Base-by-base conservation (phyloP, 2,797 vertebrate species). In the Hippocampus kuda region DNA sequence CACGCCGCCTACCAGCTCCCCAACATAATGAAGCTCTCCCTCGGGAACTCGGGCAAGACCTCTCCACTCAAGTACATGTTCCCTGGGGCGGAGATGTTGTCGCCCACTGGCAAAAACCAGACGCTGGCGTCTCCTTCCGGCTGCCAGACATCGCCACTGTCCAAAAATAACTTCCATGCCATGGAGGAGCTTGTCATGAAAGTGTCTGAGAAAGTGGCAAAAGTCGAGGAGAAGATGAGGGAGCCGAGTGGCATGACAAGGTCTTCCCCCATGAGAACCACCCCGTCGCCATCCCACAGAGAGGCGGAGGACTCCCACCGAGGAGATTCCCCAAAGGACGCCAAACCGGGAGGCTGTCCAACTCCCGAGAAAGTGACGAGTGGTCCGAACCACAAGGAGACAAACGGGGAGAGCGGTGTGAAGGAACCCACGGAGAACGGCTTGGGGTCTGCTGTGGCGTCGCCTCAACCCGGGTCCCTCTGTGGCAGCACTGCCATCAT, bases 1-100 rank as follows among this genome's bases (percentile, higher is more conserved):
- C 97, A 99, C 2, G 97, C 97, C n/a, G 97, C 97, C 77, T 99
- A 99, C 81, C 97, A 99, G 86, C 94, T 99, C 56, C 97, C 97
- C 61, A 98, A 96, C 79, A 98, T 98, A 86, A 99, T 99, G 96
- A 98, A 98, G 81, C 85, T 98, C 70, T 98, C 97, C 0, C 85
- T 98, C 68, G 94, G 96, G 54, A 93, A 93, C 0, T 91, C 96
- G 1, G 96, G 92, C 68, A 99, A 98, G 81, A 92, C 80, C 71
- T 91, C 92, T 0, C 85, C 94, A 0, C 85, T 98, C 66, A 99
- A 98, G 75, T 94, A 95, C 66, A 90, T 94, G 91, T 98, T 95
- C 74, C 89, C 91, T 70, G 93, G 91, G 80, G 91, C 81, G 0
- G 97, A 98, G 10, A 86, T 96, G 2, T 84, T 95, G 54, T 95